Conservation (phyloP, 1,140 invertebrate genomes). For the Amphibalanus amphitrite region DNA sequence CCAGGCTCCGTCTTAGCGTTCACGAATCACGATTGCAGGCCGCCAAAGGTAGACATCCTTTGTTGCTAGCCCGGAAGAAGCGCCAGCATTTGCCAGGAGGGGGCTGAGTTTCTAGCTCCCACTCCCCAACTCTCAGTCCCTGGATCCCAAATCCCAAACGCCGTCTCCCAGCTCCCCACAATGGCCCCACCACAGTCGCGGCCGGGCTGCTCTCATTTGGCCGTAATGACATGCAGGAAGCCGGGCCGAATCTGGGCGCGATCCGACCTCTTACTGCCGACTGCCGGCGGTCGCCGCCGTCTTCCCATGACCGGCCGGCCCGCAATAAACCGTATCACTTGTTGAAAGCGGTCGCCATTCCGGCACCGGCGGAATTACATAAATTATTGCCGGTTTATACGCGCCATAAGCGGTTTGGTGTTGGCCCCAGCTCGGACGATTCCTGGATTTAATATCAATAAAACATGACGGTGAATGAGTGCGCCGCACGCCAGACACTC, state of each 20-base stretch:
- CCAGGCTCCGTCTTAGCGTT: no score
- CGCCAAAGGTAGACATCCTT: no score
- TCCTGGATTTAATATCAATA: constrained; percentile 1
- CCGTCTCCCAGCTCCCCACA: no score
- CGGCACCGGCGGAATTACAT: background rate
- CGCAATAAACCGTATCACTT: background rate
- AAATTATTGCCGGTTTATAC: background rate
- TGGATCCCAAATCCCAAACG: no score
- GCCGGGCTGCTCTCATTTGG: background rate
- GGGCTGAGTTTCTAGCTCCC: no score
- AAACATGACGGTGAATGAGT: background rate
- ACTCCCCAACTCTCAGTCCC: no score
- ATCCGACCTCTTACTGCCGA: background rate
- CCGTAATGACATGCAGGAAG: background rate
- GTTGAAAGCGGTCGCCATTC: background rate
- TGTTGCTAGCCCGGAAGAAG: no score
- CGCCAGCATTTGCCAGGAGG: no score
- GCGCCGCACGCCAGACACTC: background rate
- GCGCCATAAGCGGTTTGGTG: background rate
- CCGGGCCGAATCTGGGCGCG: background rate
- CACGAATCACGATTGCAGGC: no score
- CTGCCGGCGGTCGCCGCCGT: background rate
- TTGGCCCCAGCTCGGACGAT: background rate
- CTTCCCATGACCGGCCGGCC: background rate
- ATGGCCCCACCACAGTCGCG: no score